Percentiles rank a stretch among this genome's conserved stretches.
Evolutionary conservation across 2,888 invertebrate species (phyloP).

Genomic region (Torymus aiolomorphi): DNA sequence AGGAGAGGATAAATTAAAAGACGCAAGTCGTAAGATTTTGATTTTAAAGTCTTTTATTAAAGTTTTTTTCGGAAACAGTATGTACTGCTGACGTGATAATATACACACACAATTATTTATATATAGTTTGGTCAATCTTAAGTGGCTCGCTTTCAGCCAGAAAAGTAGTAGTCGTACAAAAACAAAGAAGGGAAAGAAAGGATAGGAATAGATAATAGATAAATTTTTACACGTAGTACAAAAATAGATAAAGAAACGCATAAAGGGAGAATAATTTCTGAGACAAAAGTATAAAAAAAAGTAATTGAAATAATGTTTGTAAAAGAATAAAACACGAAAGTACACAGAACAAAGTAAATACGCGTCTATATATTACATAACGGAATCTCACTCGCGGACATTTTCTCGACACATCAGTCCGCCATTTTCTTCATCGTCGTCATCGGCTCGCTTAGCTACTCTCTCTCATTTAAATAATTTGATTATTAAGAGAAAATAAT

Average conservation of each 20-base stretch:
- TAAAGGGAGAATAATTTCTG: slow-evolving; percentile 40
- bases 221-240: slow-evolving; percentile 51
- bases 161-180: slow-evolving; percentile 35
- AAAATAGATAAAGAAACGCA: slow-evolving; percentile 56
- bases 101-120: slow-evolving; percentile 63
- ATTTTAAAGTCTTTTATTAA: slow-evolving; percentile 69
- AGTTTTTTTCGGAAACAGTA: slow-evolving; percentile 63
- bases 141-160: slow-evolving; percentile 44
- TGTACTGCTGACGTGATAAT: slow-evolving; percentile 62
- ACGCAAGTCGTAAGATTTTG: background rate
- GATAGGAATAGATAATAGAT: slow-evolving; percentile 7
- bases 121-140: slow-evolving; percentile 60
- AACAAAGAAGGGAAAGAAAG: slow-evolving; percentile 50
- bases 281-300: slow-evolving; percentile 33
- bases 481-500: slow-evolving; percentile 42
- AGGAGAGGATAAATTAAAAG: too few species aligned
- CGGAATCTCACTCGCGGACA: slow-evolving; percentile 66
- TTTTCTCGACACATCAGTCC: slow-evolving; percentile 51
- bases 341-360: slow-evolving; percentile 53
- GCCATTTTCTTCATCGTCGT: slow-evolving; percentile 54
- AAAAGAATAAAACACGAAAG: slow-evolving; percentile 50
- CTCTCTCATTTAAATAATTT: slow-evolving; percentile 58
- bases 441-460: slow-evolving; percentile 52
- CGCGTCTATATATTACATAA: slow-evolving; percentile 68
- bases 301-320: slow-evolving; percentile 36